Base-by-base conservation (phyloP, 2,888 invertebrate genomes). In the Ophonus ardosiacus region DNA sequence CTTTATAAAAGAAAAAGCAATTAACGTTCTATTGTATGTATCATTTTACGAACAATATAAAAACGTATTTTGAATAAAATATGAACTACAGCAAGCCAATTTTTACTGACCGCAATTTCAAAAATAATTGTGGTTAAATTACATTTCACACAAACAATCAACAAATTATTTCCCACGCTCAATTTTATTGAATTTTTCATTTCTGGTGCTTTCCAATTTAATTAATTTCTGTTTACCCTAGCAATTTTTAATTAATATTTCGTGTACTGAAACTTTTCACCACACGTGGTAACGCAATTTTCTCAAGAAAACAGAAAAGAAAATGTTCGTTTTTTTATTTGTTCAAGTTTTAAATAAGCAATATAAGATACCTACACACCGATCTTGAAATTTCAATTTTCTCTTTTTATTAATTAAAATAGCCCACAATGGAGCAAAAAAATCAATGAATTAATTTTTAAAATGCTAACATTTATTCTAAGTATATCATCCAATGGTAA, bases 211-310 rank as follows among this genome's bases (percentile, higher is more conserved):
- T 21, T 63, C 10, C 59, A 15, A 59, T 63, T 63, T 18, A 63
- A 63, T 21, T 21, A 63, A 24, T 10, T 63, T 63, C 18, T 21
- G 24, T 63, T 10, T 63, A 2, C 24, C 24, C 7, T 24, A 18
- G 24, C 63, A 63, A 63, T 63, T 21, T 63, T 63, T 63, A 63
- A 63, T 63, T 63, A 63, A 63, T 63, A 21, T 63, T 63, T 63
- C 15, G 59, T 63, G 24, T 21, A 63, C 13, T 24, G 7, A 21
- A 10, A 10, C 24, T 21, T 63, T 63, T 13, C 7, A 21, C 24
- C 63, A 63, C 24, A 21, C 24, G 18, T 63, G 21, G 24, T 4
- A 63, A 63, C 18, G 24, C 24, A 63, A 63, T 63, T 63, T 21
- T 21, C 63, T 63, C 59, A 15, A 17, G 21, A 13, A 10, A 4